Evolutionary conservation across 53 echinoderm and acorn worm species (phyloP), one percentile per base, ranked within the genome.

Genomic region (Echinometra lucunter): DNA sequence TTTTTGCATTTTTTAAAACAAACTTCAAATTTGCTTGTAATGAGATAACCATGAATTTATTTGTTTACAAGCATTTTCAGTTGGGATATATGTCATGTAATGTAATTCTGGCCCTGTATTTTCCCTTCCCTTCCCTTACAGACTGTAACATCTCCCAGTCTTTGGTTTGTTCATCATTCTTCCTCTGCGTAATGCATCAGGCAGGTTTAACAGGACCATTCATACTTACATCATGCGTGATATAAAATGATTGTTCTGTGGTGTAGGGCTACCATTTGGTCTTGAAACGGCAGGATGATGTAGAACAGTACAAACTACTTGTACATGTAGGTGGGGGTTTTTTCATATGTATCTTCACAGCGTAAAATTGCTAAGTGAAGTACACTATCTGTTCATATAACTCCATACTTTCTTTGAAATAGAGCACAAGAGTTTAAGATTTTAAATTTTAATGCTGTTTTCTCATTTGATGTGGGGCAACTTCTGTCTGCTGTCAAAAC

Each of bases 61-160:
- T 1, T 63, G 19, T 23, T 0, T 15, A 63, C 3, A 9, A 72
- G 72, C 72, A 11, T 30, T 30, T 5, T 32, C 13, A 32, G 6
- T 32, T 70, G 30, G 34, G 34, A 8, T 32, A 19, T 37, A 23
- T 19, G 35, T 0, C 17, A 23, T 19, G 35, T 0, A 6, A 78
- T 78, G 19, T 78, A 4, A 78, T 38, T 35, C 56, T 30, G 15
- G 30, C 15, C 55, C 12, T 55, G 30, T 55, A 53, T 57, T 88
- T 55, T 16, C 55, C 88, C 55, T 88, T 55, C 88, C 88, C 55
- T 57, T 13, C 13, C 55, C 12, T n/a, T n/a, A 55, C 88, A 88
- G 88, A 88, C 88, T 88, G n/a, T 88, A 88, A 34, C n/a, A 27
- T 55, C 88, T 47, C 44, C 42, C 21, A 25, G 85, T 49, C 85